Percentiles rank a stretch among this genome's conserved stretches.
Conservation (phyloP, 2,888 invertebrate genomes). For the Mesoligia furuncula region DNA sequence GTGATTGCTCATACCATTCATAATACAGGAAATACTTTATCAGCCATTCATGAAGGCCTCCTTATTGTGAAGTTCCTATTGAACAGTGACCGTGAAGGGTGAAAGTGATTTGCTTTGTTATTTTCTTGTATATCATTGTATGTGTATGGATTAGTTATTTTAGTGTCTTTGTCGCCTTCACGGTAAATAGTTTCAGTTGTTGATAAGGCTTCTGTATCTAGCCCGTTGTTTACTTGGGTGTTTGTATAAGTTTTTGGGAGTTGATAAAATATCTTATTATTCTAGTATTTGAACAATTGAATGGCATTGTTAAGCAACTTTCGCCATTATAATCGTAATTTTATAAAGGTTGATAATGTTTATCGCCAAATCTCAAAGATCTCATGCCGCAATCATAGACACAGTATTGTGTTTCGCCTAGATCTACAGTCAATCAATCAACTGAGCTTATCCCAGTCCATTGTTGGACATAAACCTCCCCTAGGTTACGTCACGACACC, state of each 20-base stretch:
- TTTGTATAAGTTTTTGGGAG: not conserved
- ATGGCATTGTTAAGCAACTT: not conserved
- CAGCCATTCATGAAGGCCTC: conserved; percentile 27
- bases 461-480: not conserved
- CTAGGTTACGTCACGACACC: not conserved
- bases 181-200: conserved; percentile 19
- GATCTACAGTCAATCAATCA: not conserved
- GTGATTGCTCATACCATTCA: conserved; percentile 8
- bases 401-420: not conserved
- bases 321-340: not conserved
- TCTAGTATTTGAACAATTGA: not conserved
- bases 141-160: conserved; percentile 27
- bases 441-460: not conserved
- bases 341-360: not conserved
- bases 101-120: conserved; percentile 43
- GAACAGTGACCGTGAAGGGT: conserved; percentile 45
- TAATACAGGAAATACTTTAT: conserved; percentile 36
- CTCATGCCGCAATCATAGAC: not conserved
- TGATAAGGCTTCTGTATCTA: conserved; percentile 15
- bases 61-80: conserved; percentile 44
- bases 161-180: conserved; percentile 14
- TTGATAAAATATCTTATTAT: conserved; percentile 11
- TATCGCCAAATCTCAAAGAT: not conserved
- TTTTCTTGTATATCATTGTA: conserved; percentile 18
- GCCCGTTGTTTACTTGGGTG: not conserved